Evolutionary conservation across 2,797 vertebrate genomes (phyloP), one percentile per base, ranked within the genome.

Genomic region (Bryconaethiops microstoma): DNA sequence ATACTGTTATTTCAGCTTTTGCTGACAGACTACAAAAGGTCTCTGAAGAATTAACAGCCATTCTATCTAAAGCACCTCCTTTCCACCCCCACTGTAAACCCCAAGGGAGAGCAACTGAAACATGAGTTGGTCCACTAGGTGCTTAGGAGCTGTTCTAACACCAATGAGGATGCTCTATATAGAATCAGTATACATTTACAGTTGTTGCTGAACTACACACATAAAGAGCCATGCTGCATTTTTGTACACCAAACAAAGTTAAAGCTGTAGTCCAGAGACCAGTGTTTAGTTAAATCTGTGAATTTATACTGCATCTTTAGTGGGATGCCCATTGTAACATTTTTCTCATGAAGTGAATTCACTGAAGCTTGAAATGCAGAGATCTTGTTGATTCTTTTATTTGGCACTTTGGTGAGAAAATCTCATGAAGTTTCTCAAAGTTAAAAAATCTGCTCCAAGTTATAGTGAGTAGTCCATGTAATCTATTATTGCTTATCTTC

Each of bases 101-200:
- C 21, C 55, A 54, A 57, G 57, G 62, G 50, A 80, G n/a, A 16
- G n/a, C 62, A 67, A 67, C 39, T 60, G 78, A 80, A 75, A 80
- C 17, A 52, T 50, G 72, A 80, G 72, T 74, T 52, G 78, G 50
- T 59, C 55, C 17, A 35, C 23, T 50, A 48, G 54, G 63, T 68
- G 23, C 29, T 21, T 8, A 50, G 63, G 52, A 62, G 39, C 54
- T 68, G 16, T 57, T 29, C 25, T 13, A 59, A 74, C 54, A 40
- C 54, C 7, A 8, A 39, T 57, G 23, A 45, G 21, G 42, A 69
- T 57, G 14, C 72, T 65, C 17, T 65, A 69, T 71, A 74, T 52
- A 75, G 25, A 68, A 48, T 60, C 70, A 74, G 13, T 45, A 21
- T 16, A 50, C 54, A 59, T 67, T 68, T 80, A 60, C 63, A 39